A percentile compares a stretch with the other conserved stretches of the same genome.
phyloP scores from a whole-genome alignment of 2,888 invertebrate species.

The Drosophila kambysellisi region DNA sequence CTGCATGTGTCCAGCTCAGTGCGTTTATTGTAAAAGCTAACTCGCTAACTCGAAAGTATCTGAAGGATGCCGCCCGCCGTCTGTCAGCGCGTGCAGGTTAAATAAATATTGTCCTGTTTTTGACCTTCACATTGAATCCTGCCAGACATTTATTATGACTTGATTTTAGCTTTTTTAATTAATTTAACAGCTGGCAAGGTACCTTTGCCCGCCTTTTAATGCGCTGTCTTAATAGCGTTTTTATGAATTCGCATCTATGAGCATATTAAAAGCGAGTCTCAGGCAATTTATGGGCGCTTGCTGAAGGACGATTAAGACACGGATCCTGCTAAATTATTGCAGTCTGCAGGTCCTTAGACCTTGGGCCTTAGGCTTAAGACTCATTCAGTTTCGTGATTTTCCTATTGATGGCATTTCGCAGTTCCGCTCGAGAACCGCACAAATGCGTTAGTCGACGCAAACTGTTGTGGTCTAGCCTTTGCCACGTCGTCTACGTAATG shows the following conservation, averaged over 20 bases:
- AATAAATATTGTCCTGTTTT: conserved; percentile 51
- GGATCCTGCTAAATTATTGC: conserved; percentile 23
- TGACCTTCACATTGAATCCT: conserved; percentile 63
- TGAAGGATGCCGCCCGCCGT: conserved; percentile 8
- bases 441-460: conserved; percentile 45
- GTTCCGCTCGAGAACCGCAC: conserved; percentile 67
- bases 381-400: conserved; percentile 9
- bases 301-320: conserved; percentile 11
- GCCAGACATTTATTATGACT: conserved; percentile 63
- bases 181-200: conserved; percentile 51
- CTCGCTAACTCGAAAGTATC: conserved; percentile 61
- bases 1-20: conserved; percentile 67
- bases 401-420: conserved; percentile 29
- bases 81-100: conserved; percentile 23
- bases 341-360: conserved; percentile 6
- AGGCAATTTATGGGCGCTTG: conserved; percentile 38
- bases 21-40: conserved; percentile 76
- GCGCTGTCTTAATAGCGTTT: conserved; percentile 55
- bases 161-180: conserved; percentile 63
- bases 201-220: conserved; percentile 50
- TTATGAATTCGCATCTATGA: conserved; percentile 58
- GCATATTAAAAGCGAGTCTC: conserved; percentile 58
- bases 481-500: conserved; percentile 36
- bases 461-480: conserved; percentile 56
- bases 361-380: background rate